Evolutionary conservation across 1,140 invertebrate species (phyloP).

Genomic region (Thaumatotibia leucotreta): DNA sequence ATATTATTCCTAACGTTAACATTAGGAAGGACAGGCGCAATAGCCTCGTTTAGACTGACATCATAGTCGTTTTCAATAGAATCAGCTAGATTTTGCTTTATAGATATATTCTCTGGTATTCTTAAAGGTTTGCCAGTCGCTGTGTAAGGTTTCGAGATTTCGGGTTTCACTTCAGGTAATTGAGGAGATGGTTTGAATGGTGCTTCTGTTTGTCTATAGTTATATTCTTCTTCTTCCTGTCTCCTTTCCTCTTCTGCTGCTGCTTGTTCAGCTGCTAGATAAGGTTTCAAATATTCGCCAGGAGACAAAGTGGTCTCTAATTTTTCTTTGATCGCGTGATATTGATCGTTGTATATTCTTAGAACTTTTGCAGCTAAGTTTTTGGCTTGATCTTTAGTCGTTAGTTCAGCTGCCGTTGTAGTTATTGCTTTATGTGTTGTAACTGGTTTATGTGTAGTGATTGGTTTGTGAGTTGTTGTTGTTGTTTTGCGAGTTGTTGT

Average conservation of each 20-base stretch:
- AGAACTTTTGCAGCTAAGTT: conserved; percentile 61
- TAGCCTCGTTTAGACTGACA: conserved; percentile 86
- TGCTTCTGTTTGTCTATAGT: neutral
- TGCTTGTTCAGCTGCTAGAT: conserved; percentile 24
- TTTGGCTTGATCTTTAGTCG: conserved; percentile 44
- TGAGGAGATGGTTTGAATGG: conserved; percentile 4
- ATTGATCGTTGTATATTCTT: conserved; percentile 59
- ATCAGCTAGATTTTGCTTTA: conserved; percentile 73
- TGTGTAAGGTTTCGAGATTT: conserved; percentile 71
- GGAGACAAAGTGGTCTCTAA: conserved; percentile 54
- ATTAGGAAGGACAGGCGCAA: conserved; percentile 81
- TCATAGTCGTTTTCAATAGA: conserved; percentile 85
- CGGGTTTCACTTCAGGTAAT: conserved; percentile 35
- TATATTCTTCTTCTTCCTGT: conserved; percentile 17
- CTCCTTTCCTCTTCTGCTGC: conserved; percentile 20
- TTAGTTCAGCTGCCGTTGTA: conserved; percentile 19
- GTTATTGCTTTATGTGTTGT: conserved; percentile 30
- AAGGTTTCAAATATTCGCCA: conserved; percentile 58
- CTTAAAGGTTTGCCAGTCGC: conserved; percentile 68
- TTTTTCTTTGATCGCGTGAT: conserved; percentile 58
- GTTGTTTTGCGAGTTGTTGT: conserved; percentile 27
- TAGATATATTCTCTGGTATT: conserved; percentile 67
- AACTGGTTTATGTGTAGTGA: conserved; percentile 30
- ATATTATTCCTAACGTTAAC: conserved; percentile 41
- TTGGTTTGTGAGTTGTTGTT: conserved; percentile 26